A percentile compares a stretch with the other conserved stretches of the same genome.
These are phyloP conservation scores for Imbricaverruca yamaguchii DNA, from an alignment of 2,888 invertebrate species.

Conservation along the genomic window DNA sequence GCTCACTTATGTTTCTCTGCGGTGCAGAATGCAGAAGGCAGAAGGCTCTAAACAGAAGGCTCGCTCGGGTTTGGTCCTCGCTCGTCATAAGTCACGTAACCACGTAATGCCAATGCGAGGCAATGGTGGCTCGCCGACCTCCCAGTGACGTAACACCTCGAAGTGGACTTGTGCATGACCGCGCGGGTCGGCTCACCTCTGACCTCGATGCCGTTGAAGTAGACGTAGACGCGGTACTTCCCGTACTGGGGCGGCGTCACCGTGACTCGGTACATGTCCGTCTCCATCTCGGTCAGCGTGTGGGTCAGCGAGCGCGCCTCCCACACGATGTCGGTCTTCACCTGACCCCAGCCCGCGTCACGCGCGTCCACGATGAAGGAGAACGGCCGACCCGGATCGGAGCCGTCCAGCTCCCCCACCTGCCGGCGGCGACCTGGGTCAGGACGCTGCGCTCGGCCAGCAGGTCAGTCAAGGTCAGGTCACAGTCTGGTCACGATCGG, in stretches of 20 bases:
- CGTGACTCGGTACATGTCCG: slow-evolving; percentile 46
- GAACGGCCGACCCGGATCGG: slow-evolving; percentile 75
- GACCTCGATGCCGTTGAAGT: slow-evolving; percentile 87
- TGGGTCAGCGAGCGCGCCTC: slow-evolving; percentile 77
- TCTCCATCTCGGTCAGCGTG: slow-evolving; percentile 69
- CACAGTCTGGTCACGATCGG: neutral
- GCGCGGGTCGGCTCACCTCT: slow-evolving; percentile 47
- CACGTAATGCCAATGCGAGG: no score
- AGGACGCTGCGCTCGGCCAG: neutral
- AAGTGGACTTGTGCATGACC: no score
- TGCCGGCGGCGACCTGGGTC: slow-evolving; percentile 15
- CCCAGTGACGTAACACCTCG: no score
- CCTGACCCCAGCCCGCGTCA: slow-evolving; percentile 76
- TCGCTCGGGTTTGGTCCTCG: no score
- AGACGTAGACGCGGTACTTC: slow-evolving; percentile 71
- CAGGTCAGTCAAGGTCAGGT: neutral
- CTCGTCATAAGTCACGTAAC: no score
- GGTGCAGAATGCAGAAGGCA: no score
- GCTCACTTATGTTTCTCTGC: no score
- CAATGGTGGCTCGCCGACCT: no score
- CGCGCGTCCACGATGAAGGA: slow-evolving; percentile 70
- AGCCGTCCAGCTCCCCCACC: slow-evolving; percentile 31
- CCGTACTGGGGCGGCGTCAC: slow-evolving; percentile 53
- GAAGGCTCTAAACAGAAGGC: no score
- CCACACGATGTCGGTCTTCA: slow-evolving; percentile 82